These are phyloP conservation scores for Bufo gargarizans DNA, from an alignment of 2,113 vertebrate species.

Conservation along the genomic window DNA sequence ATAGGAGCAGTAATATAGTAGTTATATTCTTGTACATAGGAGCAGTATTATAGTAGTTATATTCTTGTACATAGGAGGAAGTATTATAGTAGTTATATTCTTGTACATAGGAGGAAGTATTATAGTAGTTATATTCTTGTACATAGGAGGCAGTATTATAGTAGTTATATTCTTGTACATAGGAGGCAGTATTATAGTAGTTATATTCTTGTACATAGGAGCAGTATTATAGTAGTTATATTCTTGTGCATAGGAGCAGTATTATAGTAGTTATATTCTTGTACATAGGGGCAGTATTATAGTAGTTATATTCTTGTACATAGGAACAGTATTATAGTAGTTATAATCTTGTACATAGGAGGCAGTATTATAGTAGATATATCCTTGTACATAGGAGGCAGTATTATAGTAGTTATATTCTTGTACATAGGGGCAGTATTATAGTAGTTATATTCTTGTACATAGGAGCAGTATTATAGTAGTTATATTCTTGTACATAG, in stretches of 20 bases:
- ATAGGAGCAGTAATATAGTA: conserved; percentile 1
- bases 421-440: not conserved
- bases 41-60: conserved; percentile 5
- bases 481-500: conserved; percentile 8
- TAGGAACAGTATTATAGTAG: too few relatives aligned
- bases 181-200: not conserved
- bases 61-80: too few relatives aligned
- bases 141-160: too few relatives aligned
- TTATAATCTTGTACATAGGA: too few relatives aligned
- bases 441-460: not conserved
- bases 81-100: too few relatives aligned
- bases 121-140: conserved; percentile 1
- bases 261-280: conserved; percentile 8
- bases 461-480: not conserved
- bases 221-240: too few relatives aligned
- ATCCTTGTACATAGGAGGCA: not conserved
- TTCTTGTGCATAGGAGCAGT: not conserved
- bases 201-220: not conserved
- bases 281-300: not conserved
- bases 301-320: not conserved
- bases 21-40: not conserved
- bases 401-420: not conserved
- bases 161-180: not conserved
- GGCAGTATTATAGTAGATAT: not conserved
- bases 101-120: too few relatives aligned